Evolutionary conservation across 2,113 vertebrate species (phyloP).

Genomic region (Lutjanus erythropterus): DNA sequence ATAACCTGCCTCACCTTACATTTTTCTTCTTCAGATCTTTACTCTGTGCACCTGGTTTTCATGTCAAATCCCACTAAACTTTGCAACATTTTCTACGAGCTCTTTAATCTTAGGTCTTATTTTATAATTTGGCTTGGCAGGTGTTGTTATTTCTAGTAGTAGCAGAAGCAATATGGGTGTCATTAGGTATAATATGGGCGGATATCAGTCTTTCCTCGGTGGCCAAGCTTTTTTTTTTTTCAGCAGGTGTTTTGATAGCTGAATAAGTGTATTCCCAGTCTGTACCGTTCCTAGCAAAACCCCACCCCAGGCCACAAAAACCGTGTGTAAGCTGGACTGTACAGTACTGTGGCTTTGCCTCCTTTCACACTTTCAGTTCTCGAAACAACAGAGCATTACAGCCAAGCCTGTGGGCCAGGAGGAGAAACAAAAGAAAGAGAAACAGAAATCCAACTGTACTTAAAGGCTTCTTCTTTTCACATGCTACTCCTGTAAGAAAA

Average conservation of each 20-base stretch:
- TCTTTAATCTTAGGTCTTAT: neutral
- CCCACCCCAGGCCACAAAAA: conserved; percentile 31
- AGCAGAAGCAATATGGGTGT: neutral
- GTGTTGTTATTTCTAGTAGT: neutral
- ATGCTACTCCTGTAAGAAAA: neutral
- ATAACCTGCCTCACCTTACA: neutral
- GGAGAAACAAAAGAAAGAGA: conserved; percentile 8
- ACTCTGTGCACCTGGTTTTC: neutral
- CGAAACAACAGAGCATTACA: neutral
- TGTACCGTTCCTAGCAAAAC: conserved; percentile 26
- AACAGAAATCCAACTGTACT: neutral
- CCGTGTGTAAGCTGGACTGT: neutral
- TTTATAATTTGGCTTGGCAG: neutral
- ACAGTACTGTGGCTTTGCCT: neutral
- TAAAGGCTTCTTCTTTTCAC: neutral
- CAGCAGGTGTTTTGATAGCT: conserved; percentile 32
- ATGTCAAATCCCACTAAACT: neutral
- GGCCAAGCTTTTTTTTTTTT: conserved; percentile 16
- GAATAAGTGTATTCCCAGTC: conserved; percentile 14
- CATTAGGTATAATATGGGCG: neutral
- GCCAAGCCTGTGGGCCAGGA: conserved; percentile 16
- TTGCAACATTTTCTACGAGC: neutral
- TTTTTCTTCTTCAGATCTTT: neutral
- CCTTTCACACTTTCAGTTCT: neutral
- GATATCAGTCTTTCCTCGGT: neutral